Percentiles rank a stretch among this genome's conserved stretches.
Evolutionary conservation across 1,140 invertebrate species (phyloP).

Genomic region (Metopolophium dirhodum): DNA sequence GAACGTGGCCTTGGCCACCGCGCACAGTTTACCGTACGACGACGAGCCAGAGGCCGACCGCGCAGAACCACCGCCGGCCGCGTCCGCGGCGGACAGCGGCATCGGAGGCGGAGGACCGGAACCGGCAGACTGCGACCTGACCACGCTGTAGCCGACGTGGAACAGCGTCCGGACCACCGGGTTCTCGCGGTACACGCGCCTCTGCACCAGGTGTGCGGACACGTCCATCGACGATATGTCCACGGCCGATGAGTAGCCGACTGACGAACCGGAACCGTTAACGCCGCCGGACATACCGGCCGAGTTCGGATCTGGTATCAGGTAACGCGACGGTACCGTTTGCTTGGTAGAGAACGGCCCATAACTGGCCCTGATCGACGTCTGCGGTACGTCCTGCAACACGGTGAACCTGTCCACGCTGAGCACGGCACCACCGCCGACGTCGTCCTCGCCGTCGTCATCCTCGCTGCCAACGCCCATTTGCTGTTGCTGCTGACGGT

Average conservation of each 20-base stretch:
- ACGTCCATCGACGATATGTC: conserved; percentile 73
- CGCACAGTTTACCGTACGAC: conserved; percentile 65
- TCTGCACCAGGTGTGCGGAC: conserved; percentile 86
- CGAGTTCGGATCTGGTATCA: conserved; percentile 87
- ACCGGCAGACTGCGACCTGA: conserved; percentile 61
- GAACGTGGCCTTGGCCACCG: conserved; percentile 67
- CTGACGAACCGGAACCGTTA: conserved; percentile 87
- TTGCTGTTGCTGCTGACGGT: conserved; percentile 65
- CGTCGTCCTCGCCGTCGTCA: not conserved
- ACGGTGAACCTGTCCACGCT: conserved; percentile 85
- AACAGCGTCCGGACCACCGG: conserved; percentile 88
- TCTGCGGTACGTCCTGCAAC: conserved; percentile 83
- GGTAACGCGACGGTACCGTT: conserved; percentile 87
- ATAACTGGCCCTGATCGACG: conserved; percentile 85
- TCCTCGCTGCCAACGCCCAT: conserved; percentile 21
- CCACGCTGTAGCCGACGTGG: conserved; percentile 70
- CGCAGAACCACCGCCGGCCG: conserved; percentile 62
- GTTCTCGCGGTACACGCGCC: conserved; percentile 81
- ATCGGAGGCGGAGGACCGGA: conserved; percentile 68
- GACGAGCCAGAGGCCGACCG: conserved; percentile 58
- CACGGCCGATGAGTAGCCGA: conserved; percentile 70
- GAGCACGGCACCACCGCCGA: conserved; percentile 66
- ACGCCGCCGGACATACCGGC: conserved; percentile 82
- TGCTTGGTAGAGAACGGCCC: conserved; percentile 93
- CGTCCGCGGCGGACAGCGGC: conserved; percentile 70